Evolutionary conservation across 2,797 vertebrate species (phyloP).

Genomic region (Cynopterus sphinx): DNA sequence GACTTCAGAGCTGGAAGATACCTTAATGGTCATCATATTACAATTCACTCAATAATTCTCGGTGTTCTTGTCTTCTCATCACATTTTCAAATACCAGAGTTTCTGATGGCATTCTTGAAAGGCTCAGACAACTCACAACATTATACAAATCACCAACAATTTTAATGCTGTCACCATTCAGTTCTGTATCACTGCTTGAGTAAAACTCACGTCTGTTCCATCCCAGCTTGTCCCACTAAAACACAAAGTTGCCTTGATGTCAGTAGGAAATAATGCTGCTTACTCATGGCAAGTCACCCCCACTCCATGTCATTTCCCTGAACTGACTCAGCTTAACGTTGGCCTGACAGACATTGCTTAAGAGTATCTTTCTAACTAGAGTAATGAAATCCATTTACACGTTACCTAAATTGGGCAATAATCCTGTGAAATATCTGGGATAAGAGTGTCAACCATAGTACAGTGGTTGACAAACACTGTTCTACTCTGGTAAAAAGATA

Average conservation of each 20-base stretch:
- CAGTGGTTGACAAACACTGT: not conserved
- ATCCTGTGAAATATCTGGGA: not conserved
- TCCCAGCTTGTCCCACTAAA: too few relatives aligned
- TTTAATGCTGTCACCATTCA: not conserved
- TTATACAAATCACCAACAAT: not conserved
- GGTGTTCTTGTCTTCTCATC: not conserved
- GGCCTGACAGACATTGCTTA: not conserved
- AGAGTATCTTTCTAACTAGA: not conserved
- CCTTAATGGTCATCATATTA: not conserved
- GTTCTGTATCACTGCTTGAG: fast-evolving
- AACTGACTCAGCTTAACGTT: not conserved
- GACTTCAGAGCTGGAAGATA: not conserved
- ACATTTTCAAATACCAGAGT: not conserved
- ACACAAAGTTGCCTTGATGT: not conserved
- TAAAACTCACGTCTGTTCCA: not conserved
- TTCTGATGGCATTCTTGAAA: not conserved
- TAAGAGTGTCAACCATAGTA: too few relatives aligned
- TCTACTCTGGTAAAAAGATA: not conserved
- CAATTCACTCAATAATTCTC: not conserved
- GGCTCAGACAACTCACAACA: not conserved
- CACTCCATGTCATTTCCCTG: not conserved
- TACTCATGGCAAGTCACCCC: not conserved
- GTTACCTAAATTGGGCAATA: not conserved
- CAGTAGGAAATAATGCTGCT: not conserved
- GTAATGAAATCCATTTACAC: not conserved